Evolutionary conservation across 2,113 vertebrate species (phyloP), one percentile per base, ranked within the genome.

Genomic region (Dermatemys mawii): DNA sequence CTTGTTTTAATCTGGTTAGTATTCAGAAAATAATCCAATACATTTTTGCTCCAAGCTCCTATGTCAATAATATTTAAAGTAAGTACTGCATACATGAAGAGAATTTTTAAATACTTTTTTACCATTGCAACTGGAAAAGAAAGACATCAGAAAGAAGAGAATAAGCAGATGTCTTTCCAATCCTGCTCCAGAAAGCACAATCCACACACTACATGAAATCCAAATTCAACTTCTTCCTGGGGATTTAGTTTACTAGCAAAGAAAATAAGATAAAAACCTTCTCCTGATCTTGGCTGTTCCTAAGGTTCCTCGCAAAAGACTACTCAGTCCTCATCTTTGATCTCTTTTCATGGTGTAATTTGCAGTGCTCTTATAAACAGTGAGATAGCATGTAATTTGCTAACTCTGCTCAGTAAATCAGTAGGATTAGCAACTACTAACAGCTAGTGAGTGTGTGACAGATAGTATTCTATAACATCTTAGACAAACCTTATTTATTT

Each of bases 1-100:
- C 90, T 97, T 78, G 60, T 82, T 24, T 79, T 55, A 46, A 99
- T 97, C 46, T 85, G 94, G 8, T 94, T 90, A 46, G 84, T 97
- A 35, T 91, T 95, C 63, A 97, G 70, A 80, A 99, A 99, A 95
- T 98, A 98, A 16, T 98, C 94, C 88, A 99, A 86, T 38, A 98
- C 98, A 78, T 97, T 97, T 97, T 98, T 97, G 96, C 92, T 95
- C 95, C 98, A 97, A 79, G 92, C 95, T 73, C 96, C 98, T 98
- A 93, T 14, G 6, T 70, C 93, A 90, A 97, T n/a, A 80, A n/a
- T 10, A 86, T 63, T 92, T 83, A 85, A 12, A 75, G 27, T 46
- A 5, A 83, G 38, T 83, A 44, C 78, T 53, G 46, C 32, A 38
- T 55, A 76, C 38, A 78, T 78, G 32, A 87, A 87, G 89, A 84